Evolutionary conservation across 2,888 invertebrate genomes (phyloP).

Genomic region (Microplitis manilae): DNA sequence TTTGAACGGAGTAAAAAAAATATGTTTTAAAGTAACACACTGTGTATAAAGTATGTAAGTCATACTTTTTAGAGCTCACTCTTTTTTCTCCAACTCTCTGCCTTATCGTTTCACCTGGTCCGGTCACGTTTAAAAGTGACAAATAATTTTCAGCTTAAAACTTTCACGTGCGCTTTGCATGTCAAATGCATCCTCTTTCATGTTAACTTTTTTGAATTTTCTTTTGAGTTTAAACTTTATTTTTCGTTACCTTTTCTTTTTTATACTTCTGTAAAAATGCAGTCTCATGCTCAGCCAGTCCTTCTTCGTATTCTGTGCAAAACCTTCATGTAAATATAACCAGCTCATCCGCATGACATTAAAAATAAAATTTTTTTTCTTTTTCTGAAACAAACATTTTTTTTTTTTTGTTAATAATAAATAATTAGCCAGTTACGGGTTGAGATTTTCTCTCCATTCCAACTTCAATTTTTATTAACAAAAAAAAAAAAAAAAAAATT

Average conservation of each 20-base stretch:
- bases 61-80: background rate
- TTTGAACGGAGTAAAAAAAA: too few species aligned
- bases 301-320: background rate
- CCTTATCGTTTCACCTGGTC: constrained; percentile 27
- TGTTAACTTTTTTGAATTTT: constrained; percentile 20
- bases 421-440: too few species aligned
- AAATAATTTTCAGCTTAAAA: constrained; percentile 14
- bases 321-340: constrained; percentile 21
- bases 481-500: too few species aligned
- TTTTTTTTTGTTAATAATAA: too few species aligned
- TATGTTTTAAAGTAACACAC: too few species aligned
- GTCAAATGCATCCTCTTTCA: constrained; percentile 33
- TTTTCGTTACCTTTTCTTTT: constrained; percentile 4
- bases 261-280: constrained; percentile 13
- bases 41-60: background rate
- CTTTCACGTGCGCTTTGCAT: constrained; percentile 35
- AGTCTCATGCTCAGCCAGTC: constrained; percentile 11
- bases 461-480: too few species aligned
- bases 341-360: constrained; percentile 10
- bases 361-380: background rate
- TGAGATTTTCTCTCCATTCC: too few species aligned
- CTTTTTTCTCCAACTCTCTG: constrained; percentile 15
- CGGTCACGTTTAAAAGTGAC: constrained; percentile 21
- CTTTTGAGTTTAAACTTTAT: constrained; percentile 15
- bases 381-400: too few species aligned